Percentiles rank a stretch among this genome's conserved stretches.
These are phyloP conservation scores for Tetrapedia diversipes DNA, from an alignment of 2,888 invertebrate species.

Conservation along the genomic window DNA sequence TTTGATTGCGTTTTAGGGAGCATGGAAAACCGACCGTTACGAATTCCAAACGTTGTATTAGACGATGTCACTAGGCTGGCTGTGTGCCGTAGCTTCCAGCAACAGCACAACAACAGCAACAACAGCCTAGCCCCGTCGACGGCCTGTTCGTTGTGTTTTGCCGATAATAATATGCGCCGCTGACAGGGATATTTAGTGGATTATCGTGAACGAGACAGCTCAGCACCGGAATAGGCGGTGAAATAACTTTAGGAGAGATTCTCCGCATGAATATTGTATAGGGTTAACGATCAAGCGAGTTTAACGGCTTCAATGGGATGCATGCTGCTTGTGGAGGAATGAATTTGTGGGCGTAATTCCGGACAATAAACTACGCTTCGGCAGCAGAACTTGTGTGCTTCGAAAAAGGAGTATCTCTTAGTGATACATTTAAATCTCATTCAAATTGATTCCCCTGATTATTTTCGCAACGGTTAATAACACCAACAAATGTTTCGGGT, in stretches of 20 bases:
- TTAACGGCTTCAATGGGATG: constrained; percentile 7
- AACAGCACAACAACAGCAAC: too few species aligned
- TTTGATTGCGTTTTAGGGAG: constrained; percentile 74
- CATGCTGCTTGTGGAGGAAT: neutral
- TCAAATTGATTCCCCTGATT: too few species aligned
- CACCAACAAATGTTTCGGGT: too few species aligned
- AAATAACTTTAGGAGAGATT: constrained; percentile 25
- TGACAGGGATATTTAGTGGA: constrained; percentile 35
- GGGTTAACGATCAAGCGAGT: constrained; percentile 19
- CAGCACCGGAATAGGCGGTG: neutral
- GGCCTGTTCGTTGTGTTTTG: constrained; percentile 24
- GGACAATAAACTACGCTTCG: neutral
- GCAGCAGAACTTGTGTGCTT: neutral
- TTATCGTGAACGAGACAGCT: constrained; percentile 27
- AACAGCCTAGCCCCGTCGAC: neutral
- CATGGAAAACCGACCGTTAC: neutral
- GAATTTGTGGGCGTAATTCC: neutral
- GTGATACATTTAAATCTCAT: too few species aligned
- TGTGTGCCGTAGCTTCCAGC: neutral
- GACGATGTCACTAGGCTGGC: neutral
- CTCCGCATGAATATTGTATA: constrained; percentile 32
- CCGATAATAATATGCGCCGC: constrained; percentile 22
- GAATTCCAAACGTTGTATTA: constrained; percentile 4
- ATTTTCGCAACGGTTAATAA: too few species aligned
- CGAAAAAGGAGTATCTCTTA: neutral